Conservation (phyloP, 30 jellyfish, hydroid and myxozoan species). For the Clytia hemisphaerica region DNA sequence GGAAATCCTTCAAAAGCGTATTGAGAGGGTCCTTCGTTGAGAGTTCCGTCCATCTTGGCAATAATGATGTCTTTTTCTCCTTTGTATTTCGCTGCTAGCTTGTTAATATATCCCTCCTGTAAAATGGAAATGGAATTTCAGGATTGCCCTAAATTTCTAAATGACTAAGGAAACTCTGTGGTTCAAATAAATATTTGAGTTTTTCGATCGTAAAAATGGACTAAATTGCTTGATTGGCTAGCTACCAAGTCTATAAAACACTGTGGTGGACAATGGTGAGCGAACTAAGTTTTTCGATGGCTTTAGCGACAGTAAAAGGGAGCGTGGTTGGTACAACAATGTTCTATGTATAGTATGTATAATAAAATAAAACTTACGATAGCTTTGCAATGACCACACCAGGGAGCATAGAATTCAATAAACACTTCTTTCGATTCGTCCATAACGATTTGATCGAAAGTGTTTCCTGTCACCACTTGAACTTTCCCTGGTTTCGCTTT, state of each 20-base stretch:
- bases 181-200: too few species aligned
- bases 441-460: constrained; percentile 85
- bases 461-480: constrained; percentile 88
- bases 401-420: constrained; percentile 97
- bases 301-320: too few species aligned
- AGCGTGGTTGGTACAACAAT: too few species aligned
- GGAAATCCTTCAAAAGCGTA: constrained; percentile 93
- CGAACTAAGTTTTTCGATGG: too few species aligned
- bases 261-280: too few species aligned
- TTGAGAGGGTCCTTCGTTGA: constrained; percentile 83
- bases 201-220: too few species aligned
- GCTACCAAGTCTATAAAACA: too few species aligned
- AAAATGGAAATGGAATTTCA: neutral
- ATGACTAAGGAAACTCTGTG: too few species aligned
- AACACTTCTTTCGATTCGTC: constrained; percentile 91
- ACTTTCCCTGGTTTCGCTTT: constrained; percentile 81
- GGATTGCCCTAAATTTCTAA: too few species aligned
- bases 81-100: constrained; percentile 89
- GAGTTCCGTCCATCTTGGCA: constrained; percentile 95
- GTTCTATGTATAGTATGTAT: too few species aligned
- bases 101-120: constrained; percentile 66
- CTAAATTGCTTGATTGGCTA: too few species aligned
- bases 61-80: constrained; percentile 74
- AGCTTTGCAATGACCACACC: constrained; percentile 99
- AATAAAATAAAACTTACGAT: constrained; percentile 25